Evolutionary conservation across 2,113 vertebrate genomes (phyloP).

Genomic region (Orcinus orca): DNA sequence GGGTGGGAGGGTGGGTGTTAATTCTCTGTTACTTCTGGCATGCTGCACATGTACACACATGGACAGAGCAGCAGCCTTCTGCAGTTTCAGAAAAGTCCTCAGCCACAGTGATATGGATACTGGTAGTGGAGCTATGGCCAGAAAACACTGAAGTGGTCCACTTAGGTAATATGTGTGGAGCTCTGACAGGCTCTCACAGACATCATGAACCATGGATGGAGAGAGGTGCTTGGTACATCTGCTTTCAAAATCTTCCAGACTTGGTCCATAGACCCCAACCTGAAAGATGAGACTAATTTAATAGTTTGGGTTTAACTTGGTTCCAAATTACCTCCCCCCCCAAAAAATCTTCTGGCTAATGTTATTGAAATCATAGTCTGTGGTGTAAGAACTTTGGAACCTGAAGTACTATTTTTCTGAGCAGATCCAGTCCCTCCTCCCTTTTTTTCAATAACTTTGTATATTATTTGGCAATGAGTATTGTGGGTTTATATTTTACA

Average conservation of each 20-base stretch:
- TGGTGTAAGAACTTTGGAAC: background rate
- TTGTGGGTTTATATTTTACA: background rate
- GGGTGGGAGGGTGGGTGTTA: background rate
- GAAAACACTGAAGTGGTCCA: background rate
- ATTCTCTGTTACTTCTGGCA: background rate
- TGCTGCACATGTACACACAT: accelerated
- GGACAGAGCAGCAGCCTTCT: background rate
- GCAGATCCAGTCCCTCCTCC: background rate
- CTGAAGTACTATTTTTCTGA: background rate
- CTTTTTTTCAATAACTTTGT: background rate
- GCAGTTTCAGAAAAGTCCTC: background rate
- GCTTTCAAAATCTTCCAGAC: background rate
- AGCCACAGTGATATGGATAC: background rate
- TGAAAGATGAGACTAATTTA: background rate
- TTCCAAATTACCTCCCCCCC: background rate
- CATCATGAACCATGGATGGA: too few relatives aligned
- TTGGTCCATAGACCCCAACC: background rate
- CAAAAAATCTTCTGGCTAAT: background rate
- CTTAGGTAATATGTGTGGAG: too few relatives aligned
- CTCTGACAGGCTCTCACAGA: background rate
- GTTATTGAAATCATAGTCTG: background rate
- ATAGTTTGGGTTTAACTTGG: background rate
- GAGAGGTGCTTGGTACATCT: background rate
- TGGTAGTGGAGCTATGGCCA: background rate
- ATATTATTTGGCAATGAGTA: background rate